Base-by-base conservation (phyloP, 2,888 invertebrate genomes). In the Orthosia incerta region DNA sequence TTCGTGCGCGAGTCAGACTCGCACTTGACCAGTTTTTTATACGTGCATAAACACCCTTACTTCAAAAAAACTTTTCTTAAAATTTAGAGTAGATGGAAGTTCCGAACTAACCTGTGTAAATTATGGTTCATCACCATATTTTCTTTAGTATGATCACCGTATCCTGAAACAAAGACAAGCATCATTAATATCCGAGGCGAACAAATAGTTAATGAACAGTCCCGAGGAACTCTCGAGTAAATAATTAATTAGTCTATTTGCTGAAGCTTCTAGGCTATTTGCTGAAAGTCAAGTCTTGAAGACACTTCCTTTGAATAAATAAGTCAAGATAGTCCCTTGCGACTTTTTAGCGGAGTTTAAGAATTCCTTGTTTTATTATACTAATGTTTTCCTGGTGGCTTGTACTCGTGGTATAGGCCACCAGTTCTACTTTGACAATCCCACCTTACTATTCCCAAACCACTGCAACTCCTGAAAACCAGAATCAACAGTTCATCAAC, bases 111-210 rank as follows among this genome's bases (percentile, higher is more conserved):
- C 96, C 96, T 96, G 90, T 96, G 95, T 82, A 96, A 84, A 83
- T 96, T 96, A 87, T 95, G 95, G 89, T 92, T 96, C 93, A 95
- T 94, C 90, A 96, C 95, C 96, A 96, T 96, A 87, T 94, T 96
- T 84, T 96, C 96, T 93, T 96, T 96, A 91, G 92, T 90, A 78
- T 94, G 93, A 74, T 91, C 91, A 82, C 90, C 92, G 90, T 93
- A 95, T 88, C 95, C 96, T 96, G 96, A 51, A 96, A 96, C 89
- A 93, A 94, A 79, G 59, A 31, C 71, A 74, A 75, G 31, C 4
- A 70, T 55, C 16, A 50, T 76, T 65, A 63, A 57, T 69, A 64
- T 56, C 48, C 5, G 13, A 68, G 23, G 26, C 50, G 31, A 15
- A 11, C 59, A 64, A 65, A 55, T 45, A 62, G 18, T 46, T 71